Base-by-base conservation (phyloP, 2,113 vertebrate genomes). In the Ranitomeya variabilis region DNA sequence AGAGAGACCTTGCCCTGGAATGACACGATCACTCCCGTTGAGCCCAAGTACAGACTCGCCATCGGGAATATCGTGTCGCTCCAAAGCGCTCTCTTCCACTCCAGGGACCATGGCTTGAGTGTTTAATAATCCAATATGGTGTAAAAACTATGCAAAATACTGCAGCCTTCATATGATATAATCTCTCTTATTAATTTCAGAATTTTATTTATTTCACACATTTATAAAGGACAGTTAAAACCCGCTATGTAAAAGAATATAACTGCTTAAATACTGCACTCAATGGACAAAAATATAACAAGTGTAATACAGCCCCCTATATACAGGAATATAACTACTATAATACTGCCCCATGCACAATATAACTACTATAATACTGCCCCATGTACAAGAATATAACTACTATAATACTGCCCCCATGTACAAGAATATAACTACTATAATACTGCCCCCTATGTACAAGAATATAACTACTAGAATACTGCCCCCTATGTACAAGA, bases 21-120 rank as follows among this genome's bases (percentile, higher is more conserved):
- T 99, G 98, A 99, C 98, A 99, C 97, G 98, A 97, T 99, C 98
- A 98, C 97, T 99, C 98, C 97, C 97, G 97, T 96, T 98, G 98
- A 96, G 97, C 96, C 26, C 94, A 90, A 91, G 92, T 91, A 87
- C 86, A 86, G 88, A 93, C 92, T 52, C 90, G 96, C 96, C 97
- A 97, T 97, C 97, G 97, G 98, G 98, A 97, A 97, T 96, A 93
- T 96, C 97, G 97, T 98, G 98, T 99, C 98, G 97, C 95, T 94
- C 96, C 98, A 94, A 96, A 96, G 95, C 94, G 92, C 93, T 95
- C 81, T 96, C 94, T 0, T 90, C 19, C 0, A 88, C 93, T 89
- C 80, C 52, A 37, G 16, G n/a, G 1, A 78, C 18, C 37, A 82
- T 21, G 51, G 23, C 52, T 16, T 31, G 2, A 4, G 76, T 18